These are phyloP conservation scores for Aelia acuminata DNA, from an alignment of 2,888 invertebrate species.

Conservation along the genomic window DNA sequence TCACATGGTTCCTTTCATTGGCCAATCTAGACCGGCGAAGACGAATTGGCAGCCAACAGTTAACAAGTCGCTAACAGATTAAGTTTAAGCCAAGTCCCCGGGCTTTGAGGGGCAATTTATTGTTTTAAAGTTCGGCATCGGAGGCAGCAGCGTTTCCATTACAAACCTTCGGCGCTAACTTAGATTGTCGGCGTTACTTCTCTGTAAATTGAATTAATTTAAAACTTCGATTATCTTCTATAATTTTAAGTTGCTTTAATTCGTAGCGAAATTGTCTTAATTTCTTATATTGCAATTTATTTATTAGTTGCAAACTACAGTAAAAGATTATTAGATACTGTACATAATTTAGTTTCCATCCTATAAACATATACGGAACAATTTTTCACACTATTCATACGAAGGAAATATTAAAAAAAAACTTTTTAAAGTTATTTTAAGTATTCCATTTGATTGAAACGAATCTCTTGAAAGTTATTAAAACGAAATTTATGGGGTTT, in stretches of 20 bases:
- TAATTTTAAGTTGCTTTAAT: background rate
- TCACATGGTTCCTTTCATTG: conserved; percentile 36
- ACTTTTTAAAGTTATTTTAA: no score
- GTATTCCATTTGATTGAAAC: no score
- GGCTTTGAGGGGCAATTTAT: background rate
- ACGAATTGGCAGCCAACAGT: conserved; percentile 9
- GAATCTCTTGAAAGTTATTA: no score
- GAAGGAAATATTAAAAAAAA: no score
- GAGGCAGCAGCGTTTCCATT: conserved; percentile 23
- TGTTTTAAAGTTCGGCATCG: background rate
- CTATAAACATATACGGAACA: no score
- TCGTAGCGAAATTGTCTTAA: background rate
- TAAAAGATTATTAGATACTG: background rate
- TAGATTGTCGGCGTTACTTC: background rate
- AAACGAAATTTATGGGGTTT: no score
- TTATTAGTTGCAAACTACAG: background rate
- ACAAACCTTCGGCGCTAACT: conserved; percentile 13
- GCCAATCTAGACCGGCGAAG: background rate
- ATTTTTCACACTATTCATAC: no score
- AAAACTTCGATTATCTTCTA: background rate
- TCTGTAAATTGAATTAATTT: conserved; percentile 10
- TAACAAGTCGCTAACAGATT: conserved; percentile 23
- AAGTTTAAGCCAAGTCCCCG: background rate
- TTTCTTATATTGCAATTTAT: background rate
- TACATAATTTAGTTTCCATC: no score